phyloP scores from a whole-genome alignment of 1,140 invertebrate genomes.

The Ditylenchus dipsaci region DNA sequence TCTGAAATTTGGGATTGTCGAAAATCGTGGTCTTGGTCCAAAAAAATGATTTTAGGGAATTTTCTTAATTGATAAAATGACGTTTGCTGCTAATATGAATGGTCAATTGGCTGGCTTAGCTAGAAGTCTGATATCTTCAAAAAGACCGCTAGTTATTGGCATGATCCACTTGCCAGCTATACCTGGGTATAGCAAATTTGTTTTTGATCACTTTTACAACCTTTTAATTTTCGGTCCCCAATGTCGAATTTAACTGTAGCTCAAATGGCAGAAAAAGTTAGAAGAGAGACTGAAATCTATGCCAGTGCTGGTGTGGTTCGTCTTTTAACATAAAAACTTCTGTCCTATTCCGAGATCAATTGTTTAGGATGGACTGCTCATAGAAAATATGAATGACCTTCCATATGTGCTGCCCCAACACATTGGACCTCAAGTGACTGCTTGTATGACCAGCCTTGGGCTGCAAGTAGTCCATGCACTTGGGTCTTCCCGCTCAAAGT shows the following conservation, averaged over 20 bases:
- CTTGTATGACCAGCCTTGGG: slow-evolving; percentile 67
- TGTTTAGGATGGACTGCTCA: slow-evolving; percentile 69
- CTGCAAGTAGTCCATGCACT: slow-evolving; percentile 45
- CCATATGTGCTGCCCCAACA: slow-evolving; percentile 67
- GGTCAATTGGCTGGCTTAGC: too few relatives aligned
- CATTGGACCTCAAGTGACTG: slow-evolving; percentile 66
- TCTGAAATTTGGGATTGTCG: too few relatives aligned
- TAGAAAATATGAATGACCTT: slow-evolving; percentile 82
- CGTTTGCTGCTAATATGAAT: too few relatives aligned
- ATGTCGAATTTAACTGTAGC: slow-evolving; percentile 59
- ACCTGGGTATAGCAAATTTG: slow-evolving; percentile 63
- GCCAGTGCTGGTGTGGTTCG: slow-evolving; percentile 64
- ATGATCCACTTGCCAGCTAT: slow-evolving; percentile 72
- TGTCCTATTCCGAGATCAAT: slow-evolving; percentile 17
- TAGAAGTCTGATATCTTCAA: neutral
- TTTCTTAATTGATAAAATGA: too few relatives aligned
- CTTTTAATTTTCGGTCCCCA: slow-evolving; percentile 63
- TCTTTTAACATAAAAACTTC: slow-evolving; percentile 21
- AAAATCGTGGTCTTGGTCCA: too few relatives aligned
- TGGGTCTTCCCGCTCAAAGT: slow-evolving; percentile 23
- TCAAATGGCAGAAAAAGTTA: slow-evolving; percentile 64
- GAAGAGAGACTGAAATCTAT: slow-evolving; percentile 66
- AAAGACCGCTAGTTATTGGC: slow-evolving; percentile 65
- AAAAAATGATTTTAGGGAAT: too few relatives aligned
- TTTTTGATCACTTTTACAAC: neutral